Evolutionary conservation across 1,140 invertebrate genomes (phyloP), one percentile per base, ranked within the genome.

Genomic region (Listronotus oregonensis): DNA sequence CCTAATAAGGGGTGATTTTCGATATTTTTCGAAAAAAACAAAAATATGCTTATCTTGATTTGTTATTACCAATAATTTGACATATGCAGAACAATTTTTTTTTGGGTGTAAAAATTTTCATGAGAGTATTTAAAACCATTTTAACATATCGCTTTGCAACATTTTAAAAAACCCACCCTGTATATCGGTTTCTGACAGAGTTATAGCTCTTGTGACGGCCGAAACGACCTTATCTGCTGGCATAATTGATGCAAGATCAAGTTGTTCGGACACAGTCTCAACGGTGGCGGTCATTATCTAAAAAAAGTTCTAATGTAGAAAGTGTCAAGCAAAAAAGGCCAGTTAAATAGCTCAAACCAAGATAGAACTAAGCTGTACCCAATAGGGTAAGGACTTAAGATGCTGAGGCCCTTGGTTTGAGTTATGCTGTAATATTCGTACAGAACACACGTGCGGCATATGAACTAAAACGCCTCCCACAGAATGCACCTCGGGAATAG

Each of bases 251-350:
- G 91, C 88, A 69, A 95, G 87, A 77, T 92, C 90, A 71, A 96
- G 81, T 79, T 95, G 89, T 79, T 95, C 93, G 54, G 92, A 90
- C 64, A 95, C 93, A 66, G 93, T 95, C 83, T 96, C 92, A 71
- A 96, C 92, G 50, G 92, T 95, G 5, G 93, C 94, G 71, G 93
- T 95, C 89, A 95, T 92, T 73, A 95, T 93, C 90, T 94, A 84
- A 74, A 77, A 78, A 60, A 62, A 56, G 14, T n/a, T 43, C 17
- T 55, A 60, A n/a, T 55, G 63, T 42, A 42, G 44, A 15, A 56
- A 37, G 17, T 44, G 39, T 34, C 15, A 14, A 15, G 1, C 11
- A 15, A 42, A 11, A 15, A 15, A 15, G 31, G 34, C 34, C n/a
- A 32, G 34, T 42, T 21, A 39, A 34, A 61, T 66, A 69, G 47